Evolutionary conservation across 2,113 vertebrate species (phyloP), one percentile per base, ranked within the genome.

Genomic region (Solea solea): DNA sequence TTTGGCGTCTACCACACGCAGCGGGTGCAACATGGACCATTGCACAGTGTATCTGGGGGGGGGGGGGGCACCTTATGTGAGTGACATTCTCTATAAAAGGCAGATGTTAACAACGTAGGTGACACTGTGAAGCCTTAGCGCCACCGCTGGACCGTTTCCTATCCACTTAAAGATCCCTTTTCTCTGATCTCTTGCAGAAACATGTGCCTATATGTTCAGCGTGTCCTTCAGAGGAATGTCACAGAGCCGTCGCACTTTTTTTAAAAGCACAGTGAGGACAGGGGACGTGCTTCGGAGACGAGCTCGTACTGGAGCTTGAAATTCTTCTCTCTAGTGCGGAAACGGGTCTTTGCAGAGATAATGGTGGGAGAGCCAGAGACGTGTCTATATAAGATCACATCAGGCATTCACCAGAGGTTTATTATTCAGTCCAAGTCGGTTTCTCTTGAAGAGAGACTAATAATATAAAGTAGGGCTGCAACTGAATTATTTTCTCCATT

Each of bases 161-260:
- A 64, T 77, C 75, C 76, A 69, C 87, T 75, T 70, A 55, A 61
- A 80, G 67, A 78, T 76, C 53, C 45, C 61, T 72, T 80, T 81
- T 72, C 34, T 74, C 34, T 74, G 8, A 80, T 74, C 73, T 65
- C 65, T 7, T 9, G 64, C 60, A 57, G 64, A 78, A 74, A 14
- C 73, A 52, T 45, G 76, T 64, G 63, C 12, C 12, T 69, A 34
- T 6, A 64, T 73, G 67, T 72, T 77, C 63, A 69, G 56, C 40
- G 8, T 71, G 73, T 75, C 73, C 78, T 86, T 86, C 77, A 69
- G 76, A 34, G 80, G 77, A 88, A 81, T 69, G 78, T 79, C 75
- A 78, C 42, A 48, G 51, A 75, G 55, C 80, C 59, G 56, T 51
- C 57, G 64, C 40, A 42, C 21, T 69, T 76, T 69, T 76, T 25